phyloP scores from a whole-genome alignment of 2,888 invertebrate species.

The Epistrophe grossulariae region DNA sequence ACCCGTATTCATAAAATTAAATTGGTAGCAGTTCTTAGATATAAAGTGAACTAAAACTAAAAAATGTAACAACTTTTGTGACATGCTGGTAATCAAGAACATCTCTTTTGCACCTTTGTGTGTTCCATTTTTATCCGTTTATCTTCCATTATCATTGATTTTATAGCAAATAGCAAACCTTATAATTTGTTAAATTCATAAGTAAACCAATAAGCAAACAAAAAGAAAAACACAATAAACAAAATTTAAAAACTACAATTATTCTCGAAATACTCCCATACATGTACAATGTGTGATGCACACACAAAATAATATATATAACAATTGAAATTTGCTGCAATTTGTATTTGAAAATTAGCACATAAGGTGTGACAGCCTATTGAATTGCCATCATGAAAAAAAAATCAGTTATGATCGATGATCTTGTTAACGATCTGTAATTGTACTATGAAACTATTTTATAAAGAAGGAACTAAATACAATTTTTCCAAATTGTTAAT shows the following conservation, averaged over 20 bases:
- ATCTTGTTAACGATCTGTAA: conserved; percentile 62
- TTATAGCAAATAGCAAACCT: too few relatives aligned
- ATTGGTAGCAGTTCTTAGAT: too few relatives aligned
- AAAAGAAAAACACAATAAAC: neutral
- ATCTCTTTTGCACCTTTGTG: too few relatives aligned
- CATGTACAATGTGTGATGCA: neutral
- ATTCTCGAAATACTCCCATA: neutral
- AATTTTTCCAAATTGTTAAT: conserved; percentile 16
- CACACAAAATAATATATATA: neutral
- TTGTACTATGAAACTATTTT: conserved; percentile 4
- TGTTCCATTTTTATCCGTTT: too few relatives aligned
- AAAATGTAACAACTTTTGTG: too few relatives aligned
- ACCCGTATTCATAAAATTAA: too few relatives aligned
- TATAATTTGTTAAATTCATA: too few relatives aligned
- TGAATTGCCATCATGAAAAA: conserved; percentile 40
- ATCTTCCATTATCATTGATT: too few relatives aligned
- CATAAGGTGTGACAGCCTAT: conserved; percentile 44
- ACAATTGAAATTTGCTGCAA: conserved; percentile 40
- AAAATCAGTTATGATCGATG: conserved; percentile 65
- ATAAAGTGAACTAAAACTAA: too few relatives aligned
- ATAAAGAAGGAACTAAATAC: conserved; percentile 17
- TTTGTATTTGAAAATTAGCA: conserved; percentile 39
- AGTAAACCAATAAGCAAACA: too few relatives aligned
- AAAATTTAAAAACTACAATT: neutral
- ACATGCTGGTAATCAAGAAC: too few relatives aligned